These are phyloP conservation scores for Apeltes quadracus DNA, from an alignment of 2,113 vertebrate genomes.

Conservation along the genomic window DNA sequence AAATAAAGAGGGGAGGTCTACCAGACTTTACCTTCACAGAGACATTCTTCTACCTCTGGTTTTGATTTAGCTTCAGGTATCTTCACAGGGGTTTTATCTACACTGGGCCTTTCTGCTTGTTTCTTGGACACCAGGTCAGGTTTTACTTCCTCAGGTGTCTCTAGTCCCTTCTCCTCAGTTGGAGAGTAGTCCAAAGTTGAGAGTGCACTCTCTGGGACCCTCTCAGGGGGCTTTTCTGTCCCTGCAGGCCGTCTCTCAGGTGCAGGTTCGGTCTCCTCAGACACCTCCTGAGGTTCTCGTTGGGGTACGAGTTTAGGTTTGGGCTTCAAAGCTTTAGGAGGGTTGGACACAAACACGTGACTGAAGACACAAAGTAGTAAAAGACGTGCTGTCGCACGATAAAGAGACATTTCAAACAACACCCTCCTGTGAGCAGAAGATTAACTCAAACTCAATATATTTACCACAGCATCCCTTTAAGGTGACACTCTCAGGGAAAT, in stretches of 20 bases:
- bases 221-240: conserved; percentile 20
- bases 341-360: conserved; percentile 67
- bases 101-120: conserved; percentile 21
- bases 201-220: conserved; percentile 14
- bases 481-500: not conserved
- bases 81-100: conserved; percentile 44
- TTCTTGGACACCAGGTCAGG: conserved; percentile 23
- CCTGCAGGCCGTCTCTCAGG: conserved; percentile 8
- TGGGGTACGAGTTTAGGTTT: conserved; percentile 61
- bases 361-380: conserved; percentile 48
- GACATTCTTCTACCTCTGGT: conserved; percentile 43
- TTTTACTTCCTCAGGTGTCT: conserved; percentile 18
- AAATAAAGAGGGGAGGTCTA: conserved; percentile 19
- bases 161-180: conserved; percentile 1
- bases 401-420: not conserved
- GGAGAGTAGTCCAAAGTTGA: conserved; percentile 12
- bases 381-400: conserved; percentile 52
- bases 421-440: not conserved
- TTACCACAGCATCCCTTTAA: not conserved
- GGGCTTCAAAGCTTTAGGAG: conserved; percentile 69
- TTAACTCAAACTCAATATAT: not conserved
- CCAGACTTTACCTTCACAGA: conserved; percentile 67
- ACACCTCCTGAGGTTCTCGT: conserved; percentile 68
- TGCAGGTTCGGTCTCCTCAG: conserved; percentile 32
- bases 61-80: conserved; percentile 71